Evolutionary conservation across 2,113 vertebrate species (phyloP), one percentile per base, ranked within the genome.

Genomic region (Rutilus rutilus): DNA sequence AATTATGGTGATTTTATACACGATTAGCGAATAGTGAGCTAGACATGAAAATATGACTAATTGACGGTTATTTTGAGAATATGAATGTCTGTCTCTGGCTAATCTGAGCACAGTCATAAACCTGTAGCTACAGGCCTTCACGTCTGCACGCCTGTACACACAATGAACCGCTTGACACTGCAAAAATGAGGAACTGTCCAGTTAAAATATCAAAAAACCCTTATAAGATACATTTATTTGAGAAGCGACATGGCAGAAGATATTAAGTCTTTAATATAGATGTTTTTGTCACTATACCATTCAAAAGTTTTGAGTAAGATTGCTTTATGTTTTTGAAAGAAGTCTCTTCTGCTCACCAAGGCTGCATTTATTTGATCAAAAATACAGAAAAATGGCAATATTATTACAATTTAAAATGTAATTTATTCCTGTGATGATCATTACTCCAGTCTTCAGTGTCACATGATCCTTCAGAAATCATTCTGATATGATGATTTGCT

Each of bases 1-100:
- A 82, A 86, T 87, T 45, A 86, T 86, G 92, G 89, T 92, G 89
- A 92, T 87, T 89, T 89, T 88, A 88, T 85, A 90, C 75, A 39
- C n/a, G 47, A 85, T 90, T 93, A 90, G 88, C 76, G 78, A 57
- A 81, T 65, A 65, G 42, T 50, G 42, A 67, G 42, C 64, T 82
- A 82, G 80, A 82, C 80, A 54, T 89, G 85, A 83, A 90, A 91
- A 90, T 89, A 87, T 78, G 78, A 86, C 75, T 91, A 88, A 92
- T 92, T 91, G 83, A 76, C 3, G 25, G 87, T 90, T 91, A 87
- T 89, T 92, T 88, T 42, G 67, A 47, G 85, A 87, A 92, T 87
- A 84, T 76, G 86, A 89, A 85, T 14, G 57, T 74, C 75, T 84
- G 86, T 89, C 85, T 45, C 78, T 54, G 85, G 90, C 84, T 64